These are phyloP conservation scores for Turdus rufiventris DNA, from an alignment of 2,113 vertebrate genomes.

Conservation along the genomic window DNA sequence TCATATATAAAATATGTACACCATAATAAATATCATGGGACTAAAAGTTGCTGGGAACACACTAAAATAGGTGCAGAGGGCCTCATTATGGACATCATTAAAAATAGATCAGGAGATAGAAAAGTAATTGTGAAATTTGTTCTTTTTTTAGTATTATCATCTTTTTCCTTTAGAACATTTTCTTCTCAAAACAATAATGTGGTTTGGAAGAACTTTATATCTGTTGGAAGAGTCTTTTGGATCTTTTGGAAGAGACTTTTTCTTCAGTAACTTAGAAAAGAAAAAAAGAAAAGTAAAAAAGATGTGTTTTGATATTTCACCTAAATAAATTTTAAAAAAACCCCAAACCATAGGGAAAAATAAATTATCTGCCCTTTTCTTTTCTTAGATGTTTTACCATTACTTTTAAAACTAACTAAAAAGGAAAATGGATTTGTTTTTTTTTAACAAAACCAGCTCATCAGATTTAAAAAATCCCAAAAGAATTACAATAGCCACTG, in stretches of 20 bases:
- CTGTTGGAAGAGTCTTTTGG: not conserved
- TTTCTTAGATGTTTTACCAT: not conserved
- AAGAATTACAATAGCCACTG: not conserved
- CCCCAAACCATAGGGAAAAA: fast-evolving
- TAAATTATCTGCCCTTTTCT: not conserved
- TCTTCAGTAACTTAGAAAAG: not conserved
- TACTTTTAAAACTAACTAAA: not conserved
- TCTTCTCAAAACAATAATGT: not conserved
- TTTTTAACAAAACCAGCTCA: not conserved
- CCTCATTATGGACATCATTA: not conserved
- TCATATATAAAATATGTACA: conserved; percentile 32
- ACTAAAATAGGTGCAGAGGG: not conserved
- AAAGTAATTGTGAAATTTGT: not conserved
- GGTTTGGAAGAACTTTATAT: not conserved
- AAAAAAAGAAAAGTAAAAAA: not conserved
- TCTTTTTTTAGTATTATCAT: not conserved
- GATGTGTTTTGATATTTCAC: not conserved
- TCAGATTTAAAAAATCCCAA: not conserved
- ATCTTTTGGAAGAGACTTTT: not conserved
- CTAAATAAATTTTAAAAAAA: not conserved
- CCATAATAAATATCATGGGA: not conserved
- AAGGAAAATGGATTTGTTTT: not conserved
- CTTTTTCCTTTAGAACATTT: not conserved
- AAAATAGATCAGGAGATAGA: not conserved
- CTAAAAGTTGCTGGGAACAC: not conserved